Conservation (phyloP, 2,888 invertebrate genomes). For the Phyllotreta striolata region DNA sequence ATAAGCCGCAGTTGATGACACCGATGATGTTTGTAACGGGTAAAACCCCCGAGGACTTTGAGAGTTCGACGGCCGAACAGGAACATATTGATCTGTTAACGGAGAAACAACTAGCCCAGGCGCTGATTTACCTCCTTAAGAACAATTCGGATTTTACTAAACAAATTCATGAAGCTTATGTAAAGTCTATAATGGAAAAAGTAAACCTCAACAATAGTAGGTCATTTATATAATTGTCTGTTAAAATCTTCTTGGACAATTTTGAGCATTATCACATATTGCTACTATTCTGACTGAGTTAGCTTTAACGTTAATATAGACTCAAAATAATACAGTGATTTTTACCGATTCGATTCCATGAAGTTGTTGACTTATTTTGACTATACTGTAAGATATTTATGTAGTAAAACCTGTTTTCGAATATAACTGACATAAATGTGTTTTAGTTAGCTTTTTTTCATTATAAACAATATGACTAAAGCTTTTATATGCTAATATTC, state of each 20-base stretch:
- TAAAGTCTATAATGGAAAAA: constrained; percentile 80
- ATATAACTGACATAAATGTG: constrained; percentile 15
- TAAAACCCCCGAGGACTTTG: constrained; percentile 46
- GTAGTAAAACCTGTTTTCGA: constrained; percentile 24
- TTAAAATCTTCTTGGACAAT: not conserved
- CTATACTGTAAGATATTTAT: constrained; percentile 25
- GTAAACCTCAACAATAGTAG: constrained; percentile 45
- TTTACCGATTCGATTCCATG: constrained; percentile 6
- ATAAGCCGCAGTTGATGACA: constrained; percentile 82
- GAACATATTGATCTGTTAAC: constrained; percentile 74
- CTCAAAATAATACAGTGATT: constrained; percentile 3
- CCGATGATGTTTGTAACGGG: constrained; percentile 84
- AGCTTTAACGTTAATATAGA: constrained; percentile 4
- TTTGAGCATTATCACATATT: constrained; percentile 14
- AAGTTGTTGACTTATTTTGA: constrained; percentile 25
- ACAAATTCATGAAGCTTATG: constrained; percentile 91
- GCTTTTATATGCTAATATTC: too few species aligned
- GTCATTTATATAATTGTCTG: constrained; percentile 28
- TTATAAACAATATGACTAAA: not conserved
- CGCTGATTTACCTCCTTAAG: constrained; percentile 85
- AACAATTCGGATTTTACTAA: constrained; percentile 88
- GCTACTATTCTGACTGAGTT: constrained; percentile 22
- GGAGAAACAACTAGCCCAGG: constrained; percentile 87
- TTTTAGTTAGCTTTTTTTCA: constrained; percentile 3
- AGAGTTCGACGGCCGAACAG: constrained; percentile 38